Conservation (phyloP, 2,113 vertebrate species). For the Mionectes macconnelli region DNA sequence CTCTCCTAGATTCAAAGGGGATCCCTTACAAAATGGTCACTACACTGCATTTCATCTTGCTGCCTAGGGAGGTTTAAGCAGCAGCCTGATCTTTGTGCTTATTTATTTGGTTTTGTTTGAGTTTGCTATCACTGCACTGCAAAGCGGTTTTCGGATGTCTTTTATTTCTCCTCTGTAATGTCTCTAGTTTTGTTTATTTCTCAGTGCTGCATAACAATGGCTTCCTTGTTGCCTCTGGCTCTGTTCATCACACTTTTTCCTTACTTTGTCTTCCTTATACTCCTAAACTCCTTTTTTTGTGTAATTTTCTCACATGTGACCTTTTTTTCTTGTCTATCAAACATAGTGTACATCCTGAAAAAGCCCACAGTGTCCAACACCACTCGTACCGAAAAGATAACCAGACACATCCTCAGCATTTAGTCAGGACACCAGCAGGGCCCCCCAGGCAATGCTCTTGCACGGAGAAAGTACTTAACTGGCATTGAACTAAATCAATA, state of each 20-base stretch:
- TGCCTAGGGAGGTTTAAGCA: neutral
- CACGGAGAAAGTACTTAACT: neutral
- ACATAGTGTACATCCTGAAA: neutral
- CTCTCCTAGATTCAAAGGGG: neutral
- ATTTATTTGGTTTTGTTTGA: neutral
- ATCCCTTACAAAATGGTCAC: neutral
- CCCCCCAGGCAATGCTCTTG: neutral
- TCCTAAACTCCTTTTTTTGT: neutral
- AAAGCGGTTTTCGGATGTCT: neutral
- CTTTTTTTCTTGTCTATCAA: neutral
- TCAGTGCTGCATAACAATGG: neutral
- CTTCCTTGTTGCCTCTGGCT: neutral
- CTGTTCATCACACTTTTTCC: neutral
- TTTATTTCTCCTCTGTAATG: neutral
- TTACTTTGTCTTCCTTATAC: neutral
- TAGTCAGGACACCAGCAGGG: neutral
- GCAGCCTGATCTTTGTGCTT: neutral
- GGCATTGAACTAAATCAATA: neutral
- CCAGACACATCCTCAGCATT: neutral
- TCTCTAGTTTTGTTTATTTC: neutral
- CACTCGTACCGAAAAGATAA: neutral
- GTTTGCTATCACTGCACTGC: neutral
- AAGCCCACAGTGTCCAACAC: neutral
- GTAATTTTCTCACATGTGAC: rapidly evolving
- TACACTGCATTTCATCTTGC: neutral